These are phyloP conservation scores for Drosophila azteca DNA, from an alignment of 1,140 invertebrate genomes.

Conservation along the genomic window DNA sequence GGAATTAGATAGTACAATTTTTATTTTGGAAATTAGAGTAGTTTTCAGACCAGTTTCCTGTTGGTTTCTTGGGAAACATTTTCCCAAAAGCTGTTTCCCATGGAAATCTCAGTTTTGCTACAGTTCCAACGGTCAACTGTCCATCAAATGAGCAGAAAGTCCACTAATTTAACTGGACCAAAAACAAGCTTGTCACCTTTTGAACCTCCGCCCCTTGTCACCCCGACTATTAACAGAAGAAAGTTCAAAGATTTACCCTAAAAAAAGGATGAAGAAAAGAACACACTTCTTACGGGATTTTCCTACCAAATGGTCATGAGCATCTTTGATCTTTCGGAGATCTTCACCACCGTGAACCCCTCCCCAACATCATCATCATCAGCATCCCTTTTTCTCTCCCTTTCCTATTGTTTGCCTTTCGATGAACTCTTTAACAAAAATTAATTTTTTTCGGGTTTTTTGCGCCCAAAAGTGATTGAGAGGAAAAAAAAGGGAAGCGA, in stretches of 20 bases:
- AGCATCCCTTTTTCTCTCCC: constrained; percentile 51
- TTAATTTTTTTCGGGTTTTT: constrained; percentile 53
- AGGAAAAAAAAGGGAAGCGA: constrained; percentile 20
- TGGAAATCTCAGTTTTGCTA: constrained; percentile 23
- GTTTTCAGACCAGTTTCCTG: too few relatives aligned
- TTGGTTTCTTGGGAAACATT: constrained; percentile 10
- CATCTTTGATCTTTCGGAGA: constrained; percentile 63
- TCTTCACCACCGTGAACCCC: constrained; percentile 28
- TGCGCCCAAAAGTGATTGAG: constrained; percentile 52
- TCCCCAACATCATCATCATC: constrained; percentile 41
- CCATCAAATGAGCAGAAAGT: constrained; percentile 48
- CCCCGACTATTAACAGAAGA: constrained; percentile 64
- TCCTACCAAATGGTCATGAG: constrained; percentile 37
- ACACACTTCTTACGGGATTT: constrained; percentile 49
- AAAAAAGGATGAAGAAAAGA: constrained; percentile 19
- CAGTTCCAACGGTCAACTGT: constrained; percentile 71
- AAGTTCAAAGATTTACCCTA: constrained; percentile 66
- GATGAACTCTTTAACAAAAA: constrained; percentile 72
- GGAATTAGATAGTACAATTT: not conserved
- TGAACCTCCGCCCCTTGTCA: constrained; percentile 56
- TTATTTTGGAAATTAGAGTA: not conserved
- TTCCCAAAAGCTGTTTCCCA: not conserved
- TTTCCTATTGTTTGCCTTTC: constrained; percentile 19
- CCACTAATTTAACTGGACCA: constrained; percentile 60
- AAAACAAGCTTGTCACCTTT: constrained; percentile 59